Evolutionary conservation across 2,113 vertebrate genomes (phyloP).

Genomic region (Salvelinus alpinus): DNA sequence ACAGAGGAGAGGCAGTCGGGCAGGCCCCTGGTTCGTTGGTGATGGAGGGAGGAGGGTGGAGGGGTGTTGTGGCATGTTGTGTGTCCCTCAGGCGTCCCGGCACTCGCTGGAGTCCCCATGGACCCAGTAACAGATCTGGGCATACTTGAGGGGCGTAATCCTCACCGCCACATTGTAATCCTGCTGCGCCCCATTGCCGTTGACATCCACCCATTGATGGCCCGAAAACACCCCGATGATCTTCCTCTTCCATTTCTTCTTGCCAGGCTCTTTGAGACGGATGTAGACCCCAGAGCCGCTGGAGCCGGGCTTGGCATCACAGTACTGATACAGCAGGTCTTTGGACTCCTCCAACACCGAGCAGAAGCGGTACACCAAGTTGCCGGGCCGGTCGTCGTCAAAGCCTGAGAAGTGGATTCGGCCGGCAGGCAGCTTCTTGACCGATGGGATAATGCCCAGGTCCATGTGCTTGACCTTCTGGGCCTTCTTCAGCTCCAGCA

Average conservation of each 20-base stretch:
- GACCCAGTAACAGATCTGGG: slow-evolving; percentile 96
- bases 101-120: slow-evolving; percentile 84
- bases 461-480: slow-evolving; percentile 90
- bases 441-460: slow-evolving; percentile 84
- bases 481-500: slow-evolving; percentile 88
- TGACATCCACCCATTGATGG: slow-evolving; percentile 92
- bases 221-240: slow-evolving; percentile 92
- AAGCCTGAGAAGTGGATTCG: slow-evolving; percentile 97
- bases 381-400: slow-evolving; percentile 85
- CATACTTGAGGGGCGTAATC: slow-evolving; percentile 94
- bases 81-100: slow-evolving; percentile 68
- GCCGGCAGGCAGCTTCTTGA: slow-evolving; percentile 85
- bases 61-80: background rate
- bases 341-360: slow-evolving; percentile 90
- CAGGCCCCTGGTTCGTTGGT: slow-evolving; percentile 27
- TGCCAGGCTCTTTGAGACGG: slow-evolving; percentile 87
- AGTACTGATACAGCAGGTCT: slow-evolving; percentile 92
- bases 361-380: slow-evolving; percentile 94
- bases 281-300: slow-evolving; percentile 94
- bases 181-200: slow-evolving; percentile 83
- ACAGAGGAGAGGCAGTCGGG: slow-evolving; percentile 11
- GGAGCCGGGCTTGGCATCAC: slow-evolving; percentile 90
- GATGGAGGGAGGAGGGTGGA: background rate
- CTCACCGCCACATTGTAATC: slow-evolving; percentile 97
- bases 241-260: slow-evolving; percentile 91